Base-by-base conservation (phyloP, 30 jellyfish, hydroid and myxozoan species). In the Clytia hemisphaerica region DNA sequence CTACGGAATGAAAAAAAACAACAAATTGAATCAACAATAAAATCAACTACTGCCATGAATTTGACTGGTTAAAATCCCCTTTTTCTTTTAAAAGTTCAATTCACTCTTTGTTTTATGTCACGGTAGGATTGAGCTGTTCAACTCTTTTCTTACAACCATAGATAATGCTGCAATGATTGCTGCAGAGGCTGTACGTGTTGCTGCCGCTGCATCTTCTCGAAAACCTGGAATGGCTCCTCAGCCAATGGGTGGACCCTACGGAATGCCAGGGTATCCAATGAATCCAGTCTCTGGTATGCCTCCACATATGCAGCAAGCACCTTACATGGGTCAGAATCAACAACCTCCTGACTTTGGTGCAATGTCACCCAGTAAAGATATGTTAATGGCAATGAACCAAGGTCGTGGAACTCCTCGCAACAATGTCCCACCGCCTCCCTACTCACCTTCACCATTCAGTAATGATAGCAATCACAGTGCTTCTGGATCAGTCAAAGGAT, bases 81-180 rank as follows among this genome's bases (percentile, higher is more conserved):
- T n/a, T n/a, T n/a, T n/a, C n/a, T n/a, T n/a, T n/a, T n/a, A n/a
- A n/a, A n/a, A n/a, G n/a, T n/a, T n/a, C n/a, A n/a, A n/a, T n/a
- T n/a, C n/a, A n/a, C n/a, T n/a, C n/a, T n/a, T n/a, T n/a, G n/a
- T n/a, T n/a, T n/a, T n/a, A n/a, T n/a, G n/a, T n/a, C n/a, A n/a
- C n/a, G n/a, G n/a, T n/a, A n/a, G n/a, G n/a, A n/a, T n/a, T n/a
- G n/a, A n/a, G n/a, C n/a, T n/a, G n/a, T n/a, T n/a, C n/a, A n/a
- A n/a, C n/a, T n/a, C n/a, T n/a, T n/a, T n/a, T n/a, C n/a, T 30
- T 30, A 50, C 10, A 50, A 50, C 25, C 65, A 50, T 7, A n/a
- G n/a, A n/a, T n/a, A 69, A 69, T 69, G 98, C 98, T 3, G 98
- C 98, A 4, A 81, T 90, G 67, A 48, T 90, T 60, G 98, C 98